Percentiles rank a stretch among this genome's conserved stretches.
These are phyloP conservation scores for Petrolisthes cinctipes DNA, from an alignment of 2,888 invertebrate genomes.

Conservation along the genomic window DNA sequence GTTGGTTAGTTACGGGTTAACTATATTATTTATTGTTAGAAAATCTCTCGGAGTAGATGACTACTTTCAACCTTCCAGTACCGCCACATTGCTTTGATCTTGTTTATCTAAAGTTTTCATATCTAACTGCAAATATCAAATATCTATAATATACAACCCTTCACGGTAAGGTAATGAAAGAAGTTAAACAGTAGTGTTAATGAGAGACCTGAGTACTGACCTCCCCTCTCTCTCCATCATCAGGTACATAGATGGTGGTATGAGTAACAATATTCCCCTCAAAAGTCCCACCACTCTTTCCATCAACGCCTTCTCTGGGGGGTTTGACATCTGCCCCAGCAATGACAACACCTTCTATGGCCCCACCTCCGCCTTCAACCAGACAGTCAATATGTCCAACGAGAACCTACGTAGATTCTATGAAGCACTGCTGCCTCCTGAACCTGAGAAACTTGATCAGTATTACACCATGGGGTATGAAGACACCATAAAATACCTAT, in stretches of 20 bases:
- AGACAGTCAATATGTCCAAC: slow-evolving; percentile 40
- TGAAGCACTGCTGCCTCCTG: slow-evolving; percentile 38
- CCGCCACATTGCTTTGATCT: not conserved
- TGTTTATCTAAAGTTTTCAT: not conserved
- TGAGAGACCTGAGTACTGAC: too few species aligned
- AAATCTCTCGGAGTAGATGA: not conserved
- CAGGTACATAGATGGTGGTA: slow-evolving; percentile 55
- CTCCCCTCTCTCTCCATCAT: too few species aligned
- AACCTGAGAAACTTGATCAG: slow-evolving; percentile 26
- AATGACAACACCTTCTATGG: slow-evolving; percentile 16
- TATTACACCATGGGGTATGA: slow-evolving; percentile 30
- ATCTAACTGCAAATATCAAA: not conserved
- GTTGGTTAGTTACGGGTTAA: slow-evolving; percentile 14
- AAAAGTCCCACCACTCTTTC: slow-evolving; percentile 40
- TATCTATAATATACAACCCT: too few species aligned
- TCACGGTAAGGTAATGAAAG: too few species aligned
- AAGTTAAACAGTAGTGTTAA: too few species aligned
- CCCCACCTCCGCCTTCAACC: slow-evolving; percentile 47
- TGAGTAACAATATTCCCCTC: slow-evolving; percentile 55
- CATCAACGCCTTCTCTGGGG: slow-evolving; percentile 50
- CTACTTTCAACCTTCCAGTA: too few species aligned
- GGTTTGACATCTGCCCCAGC: slow-evolving; percentile 50
- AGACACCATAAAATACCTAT: slow-evolving; percentile 36
- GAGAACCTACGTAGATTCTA: slow-evolving; percentile 30
- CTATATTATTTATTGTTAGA: not conserved